A percentile compares a stretch with the other conserved stretches of the same genome.
These are phyloP conservation scores for Anoplophora glabripennis DNA, from an alignment of 1,140 invertebrate genomes.

Conservation along the genomic window DNA sequence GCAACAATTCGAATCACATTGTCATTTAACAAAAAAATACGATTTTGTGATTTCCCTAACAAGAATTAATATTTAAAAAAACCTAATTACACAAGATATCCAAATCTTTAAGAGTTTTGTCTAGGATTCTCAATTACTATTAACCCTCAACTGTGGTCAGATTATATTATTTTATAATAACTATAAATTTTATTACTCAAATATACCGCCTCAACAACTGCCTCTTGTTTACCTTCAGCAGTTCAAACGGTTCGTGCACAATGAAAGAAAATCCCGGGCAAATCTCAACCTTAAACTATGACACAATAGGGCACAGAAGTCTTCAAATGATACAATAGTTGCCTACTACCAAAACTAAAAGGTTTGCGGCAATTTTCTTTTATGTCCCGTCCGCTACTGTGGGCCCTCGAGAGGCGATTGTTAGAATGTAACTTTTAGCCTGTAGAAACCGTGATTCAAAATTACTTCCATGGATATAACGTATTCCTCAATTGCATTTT, in stretches of 20 bases:
- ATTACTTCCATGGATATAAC: no score
- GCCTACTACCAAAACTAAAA: conserved; percentile 40
- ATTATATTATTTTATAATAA: conserved; percentile 7
- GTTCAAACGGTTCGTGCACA: no score
- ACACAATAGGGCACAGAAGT: background rate
- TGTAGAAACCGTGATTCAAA: no score
- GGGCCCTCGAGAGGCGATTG: conserved; percentile 1
- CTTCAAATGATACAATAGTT: conserved; percentile 22
- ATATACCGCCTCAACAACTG: background rate
- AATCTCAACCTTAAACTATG: conserved; percentile 2
- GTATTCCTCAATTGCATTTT: background rate
- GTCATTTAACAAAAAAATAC: no score
- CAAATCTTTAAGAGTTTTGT: no score
- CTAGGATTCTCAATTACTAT: background rate
- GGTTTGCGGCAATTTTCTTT: conserved; percentile 38
- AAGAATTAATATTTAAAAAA: no score
- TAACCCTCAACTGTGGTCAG: background rate
- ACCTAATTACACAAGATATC: no score
- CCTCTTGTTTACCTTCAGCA: no score
- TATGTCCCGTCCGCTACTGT: conserved; percentile 26
- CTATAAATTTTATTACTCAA: conserved; percentile 8
- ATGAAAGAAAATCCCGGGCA: background rate
- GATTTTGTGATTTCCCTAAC: no score
- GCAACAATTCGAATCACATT: no score
- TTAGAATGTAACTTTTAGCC: conserved; percentile 10